Conservation (phyloP, 2,113 vertebrate species). For the Gobius niger region DNA sequence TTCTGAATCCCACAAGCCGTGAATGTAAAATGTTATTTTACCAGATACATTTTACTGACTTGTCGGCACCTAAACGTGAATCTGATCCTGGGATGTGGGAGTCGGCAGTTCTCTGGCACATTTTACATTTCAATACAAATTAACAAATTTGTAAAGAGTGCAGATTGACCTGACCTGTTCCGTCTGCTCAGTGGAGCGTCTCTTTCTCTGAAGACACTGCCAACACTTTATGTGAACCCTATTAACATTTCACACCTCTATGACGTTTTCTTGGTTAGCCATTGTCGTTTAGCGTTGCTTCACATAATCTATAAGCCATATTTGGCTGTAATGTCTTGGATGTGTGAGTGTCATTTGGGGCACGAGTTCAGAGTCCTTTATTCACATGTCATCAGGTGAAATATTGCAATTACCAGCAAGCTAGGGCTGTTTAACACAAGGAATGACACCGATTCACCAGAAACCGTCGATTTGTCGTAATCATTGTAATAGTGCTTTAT, state of each 20-base stretch:
- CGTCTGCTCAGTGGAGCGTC: not conserved
- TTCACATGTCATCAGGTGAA: not conserved
- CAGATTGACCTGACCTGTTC: not conserved
- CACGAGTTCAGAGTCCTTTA: not conserved
- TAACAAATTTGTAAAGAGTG: not conserved
- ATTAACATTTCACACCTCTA: slow-evolving; percentile 20
- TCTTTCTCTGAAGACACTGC: slow-evolving; percentile 19
- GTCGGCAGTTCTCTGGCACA: not conserved
- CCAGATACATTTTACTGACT: not conserved
- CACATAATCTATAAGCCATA: not conserved
- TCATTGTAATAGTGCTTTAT: not conserved
- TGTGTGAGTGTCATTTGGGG: not conserved
- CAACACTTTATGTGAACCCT: slow-evolving; percentile 24
- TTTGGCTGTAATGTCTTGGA: not conserved
- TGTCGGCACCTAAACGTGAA: not conserved
- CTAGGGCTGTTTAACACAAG: not conserved
- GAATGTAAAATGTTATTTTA: slow-evolving; percentile 4
- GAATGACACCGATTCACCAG: not conserved
- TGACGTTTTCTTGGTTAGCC: slow-evolving; percentile 6
- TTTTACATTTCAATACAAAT: not conserved
- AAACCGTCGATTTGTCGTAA: not conserved
- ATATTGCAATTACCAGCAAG: slow-evolving; percentile 4
- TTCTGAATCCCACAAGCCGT: not conserved
- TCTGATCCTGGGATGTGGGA: not conserved
- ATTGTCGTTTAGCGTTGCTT: not conserved